Evolutionary conservation across 2,113 vertebrate genomes (phyloP).

Genomic region (Myocastor coypus): DNA sequence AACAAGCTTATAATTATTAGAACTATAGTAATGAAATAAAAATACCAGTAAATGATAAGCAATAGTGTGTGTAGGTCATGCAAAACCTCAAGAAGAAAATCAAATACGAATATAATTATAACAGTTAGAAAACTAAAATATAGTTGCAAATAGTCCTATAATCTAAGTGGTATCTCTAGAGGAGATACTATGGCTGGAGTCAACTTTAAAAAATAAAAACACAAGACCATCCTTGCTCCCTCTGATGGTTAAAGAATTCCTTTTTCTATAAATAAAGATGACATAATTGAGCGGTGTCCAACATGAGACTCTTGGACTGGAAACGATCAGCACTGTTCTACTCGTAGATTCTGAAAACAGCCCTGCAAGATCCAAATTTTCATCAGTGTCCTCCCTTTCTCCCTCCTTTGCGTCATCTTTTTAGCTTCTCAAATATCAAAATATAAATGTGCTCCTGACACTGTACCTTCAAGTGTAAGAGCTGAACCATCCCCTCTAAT

Average conservation of each 20-base stretch:
- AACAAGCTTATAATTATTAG: slow-evolving; percentile 33
- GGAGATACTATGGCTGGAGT: not conserved
- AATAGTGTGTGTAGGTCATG: not conserved
- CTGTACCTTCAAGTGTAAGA: not conserved
- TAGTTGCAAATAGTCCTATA: slow-evolving; percentile 33
- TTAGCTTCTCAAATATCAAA: slow-evolving; percentile 31
- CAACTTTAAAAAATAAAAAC: not conserved
- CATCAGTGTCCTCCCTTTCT: not conserved
- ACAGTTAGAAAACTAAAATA: slow-evolving; percentile 39
- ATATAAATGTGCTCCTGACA: not conserved
- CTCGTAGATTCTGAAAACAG: not conserved
- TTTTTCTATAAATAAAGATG: not conserved
- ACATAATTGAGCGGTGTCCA: not conserved
- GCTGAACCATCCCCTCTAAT: not conserved
- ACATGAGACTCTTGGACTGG: not conserved
- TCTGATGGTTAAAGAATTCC: not conserved
- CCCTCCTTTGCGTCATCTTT: not conserved
- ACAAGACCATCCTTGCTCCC: not conserved
- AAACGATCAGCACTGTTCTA: not conserved
- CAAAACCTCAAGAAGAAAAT: not conserved
- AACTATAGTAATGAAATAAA: slow-evolving; percentile 48
- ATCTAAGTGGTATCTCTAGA: not conserved
- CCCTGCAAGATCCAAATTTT: not conserved
- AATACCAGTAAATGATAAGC: slow-evolving; percentile 20
- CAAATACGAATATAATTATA: not conserved